Percentiles rank a stretch among this genome's conserved stretches.
Conservation (phyloP, 1,140 invertebrate species). For the Apis florea region DNA sequence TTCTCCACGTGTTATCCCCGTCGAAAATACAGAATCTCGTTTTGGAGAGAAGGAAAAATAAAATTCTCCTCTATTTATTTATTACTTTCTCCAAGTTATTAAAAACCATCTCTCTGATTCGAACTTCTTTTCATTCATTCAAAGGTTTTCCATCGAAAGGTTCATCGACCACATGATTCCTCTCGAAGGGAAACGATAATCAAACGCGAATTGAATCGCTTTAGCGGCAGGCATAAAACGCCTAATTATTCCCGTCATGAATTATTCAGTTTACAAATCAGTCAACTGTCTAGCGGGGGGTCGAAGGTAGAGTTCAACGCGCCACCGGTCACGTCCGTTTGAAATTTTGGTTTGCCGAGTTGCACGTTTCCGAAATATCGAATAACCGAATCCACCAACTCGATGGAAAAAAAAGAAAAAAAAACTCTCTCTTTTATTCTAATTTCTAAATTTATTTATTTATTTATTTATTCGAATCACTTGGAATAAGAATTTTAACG, state of each 20-base stretch:
- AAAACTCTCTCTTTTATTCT: not conserved
- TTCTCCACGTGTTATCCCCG: no score
- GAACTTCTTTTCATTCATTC: not conserved
- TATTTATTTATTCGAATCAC: no score
- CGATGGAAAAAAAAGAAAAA: not conserved
- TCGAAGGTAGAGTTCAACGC: slow-evolving; percentile 22
- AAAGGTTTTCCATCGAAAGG: not conserved
- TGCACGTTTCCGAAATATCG: slow-evolving; percentile 3
- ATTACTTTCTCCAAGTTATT: no score
- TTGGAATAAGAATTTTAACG: no score
- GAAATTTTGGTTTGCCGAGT: not conserved
- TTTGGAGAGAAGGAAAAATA: no score
- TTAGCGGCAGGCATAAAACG: slow-evolving; percentile 53
- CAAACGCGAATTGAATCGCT: slow-evolving; percentile 49
- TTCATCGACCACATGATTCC: not conserved
- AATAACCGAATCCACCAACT: not conserved
- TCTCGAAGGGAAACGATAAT: slow-evolving; percentile 12
- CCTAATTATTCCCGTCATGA: slow-evolving; percentile 68
- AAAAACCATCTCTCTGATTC: not conserved
- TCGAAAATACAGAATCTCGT: no score
- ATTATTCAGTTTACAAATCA: slow-evolving; percentile 64
- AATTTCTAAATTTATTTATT: no score
- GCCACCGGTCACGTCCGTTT: not conserved
- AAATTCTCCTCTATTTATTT: no score
- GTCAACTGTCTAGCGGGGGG: slow-evolving; percentile 24